Base-by-base conservation (phyloP, 2,888 invertebrate species). In the Epinotia bilunana region DNA sequence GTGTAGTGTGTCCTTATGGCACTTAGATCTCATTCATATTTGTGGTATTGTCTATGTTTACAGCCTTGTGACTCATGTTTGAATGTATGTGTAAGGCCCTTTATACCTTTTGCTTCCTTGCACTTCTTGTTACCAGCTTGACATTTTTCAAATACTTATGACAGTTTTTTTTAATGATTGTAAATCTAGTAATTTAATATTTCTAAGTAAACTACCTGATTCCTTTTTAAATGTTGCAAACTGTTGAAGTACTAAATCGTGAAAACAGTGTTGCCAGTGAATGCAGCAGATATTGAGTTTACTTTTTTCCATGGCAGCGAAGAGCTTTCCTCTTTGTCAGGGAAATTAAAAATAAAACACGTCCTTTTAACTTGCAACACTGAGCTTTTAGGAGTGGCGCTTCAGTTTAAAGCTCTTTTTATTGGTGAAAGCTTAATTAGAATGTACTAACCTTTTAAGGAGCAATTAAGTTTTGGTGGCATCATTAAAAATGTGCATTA, bases 321-420 rank as follows among this genome's bases (percentile, higher is more conserved):
- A 68, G 69, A 58, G 71, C 71, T 55, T 39, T 62, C 23, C 28
- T 23, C 74, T 74, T 70, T 70, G 74, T 74, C 69, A 63, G 61
- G n/a, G 39, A 60, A 58, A 74, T 74, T 74, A 70, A 74, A 64
- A 64, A 74, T 70, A 74, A 58, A 74, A 58, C 7, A 12, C n/a
- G 60, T 28, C 62, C 62, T 57, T 67, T 73, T 60, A 73, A 67
- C 60, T 53, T 67, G 23, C 49, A 20, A 39, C 58, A 58, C 57
- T 12, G 65, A 49, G 68, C 68, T 68, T 68, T 68, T 43, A 68
- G 68, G 3, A 23, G 18, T 16, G 6, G n/a, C 18, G 33, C 49
- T 16, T 65, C 53, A 65, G 65, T 57, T 58, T 68, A 23, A 68
- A 68, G 68, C 57, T 5, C 11, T 33, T 68, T 68, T 68, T 57